A percentile compares a stretch with the other conserved stretches of the same genome.
These are phyloP conservation scores for Diprion similis DNA, from an alignment of 1,140 invertebrate genomes.

Conservation along the genomic window DNA sequence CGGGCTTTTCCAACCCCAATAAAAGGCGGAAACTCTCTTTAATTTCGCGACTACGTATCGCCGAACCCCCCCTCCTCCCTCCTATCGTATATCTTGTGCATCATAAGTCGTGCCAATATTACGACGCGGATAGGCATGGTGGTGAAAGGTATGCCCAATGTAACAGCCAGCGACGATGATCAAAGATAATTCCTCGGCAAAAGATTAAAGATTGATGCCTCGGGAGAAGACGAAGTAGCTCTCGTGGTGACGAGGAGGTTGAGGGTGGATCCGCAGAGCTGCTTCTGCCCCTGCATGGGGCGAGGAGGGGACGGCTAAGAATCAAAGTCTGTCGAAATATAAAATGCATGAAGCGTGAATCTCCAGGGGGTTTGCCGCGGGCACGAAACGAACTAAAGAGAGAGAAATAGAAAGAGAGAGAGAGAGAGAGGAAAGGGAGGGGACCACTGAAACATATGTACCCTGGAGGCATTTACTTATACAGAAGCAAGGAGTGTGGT, in stretches of 20 bases:
- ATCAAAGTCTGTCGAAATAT: conserved; percentile 58
- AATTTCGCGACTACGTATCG: too few species aligned
- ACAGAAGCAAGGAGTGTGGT: too few species aligned
- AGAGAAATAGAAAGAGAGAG: not conserved
- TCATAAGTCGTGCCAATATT: too few species aligned
- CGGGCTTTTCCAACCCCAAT: too few species aligned
- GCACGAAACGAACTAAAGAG: not conserved
- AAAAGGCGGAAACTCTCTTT: too few species aligned
- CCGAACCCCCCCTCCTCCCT: too few species aligned
- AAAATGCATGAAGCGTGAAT: conserved; percentile 58
- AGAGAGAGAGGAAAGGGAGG: not conserved
- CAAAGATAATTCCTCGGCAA: conserved; percentile 56
- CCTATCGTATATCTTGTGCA: too few species aligned
- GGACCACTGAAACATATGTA: not conserved
- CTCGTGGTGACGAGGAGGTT: too few species aligned
- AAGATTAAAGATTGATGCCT: conserved; percentile 56
- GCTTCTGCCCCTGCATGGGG: too few species aligned
- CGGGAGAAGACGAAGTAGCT: conserved; percentile 24
- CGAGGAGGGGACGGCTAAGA: conserved; percentile 36
- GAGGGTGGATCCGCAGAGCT: too few species aligned
- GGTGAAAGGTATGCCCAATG: not conserved
- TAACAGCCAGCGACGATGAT: conserved; percentile 36
- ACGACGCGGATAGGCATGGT: too few species aligned
- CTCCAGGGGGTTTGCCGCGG: conserved; percentile 37
- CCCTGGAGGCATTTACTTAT: not conserved